These are phyloP conservation scores for zebrafish (Danio rerio) DNA, from an alignment of 2,113 vertebrate species.

Conservation along the genomic window DNA sequence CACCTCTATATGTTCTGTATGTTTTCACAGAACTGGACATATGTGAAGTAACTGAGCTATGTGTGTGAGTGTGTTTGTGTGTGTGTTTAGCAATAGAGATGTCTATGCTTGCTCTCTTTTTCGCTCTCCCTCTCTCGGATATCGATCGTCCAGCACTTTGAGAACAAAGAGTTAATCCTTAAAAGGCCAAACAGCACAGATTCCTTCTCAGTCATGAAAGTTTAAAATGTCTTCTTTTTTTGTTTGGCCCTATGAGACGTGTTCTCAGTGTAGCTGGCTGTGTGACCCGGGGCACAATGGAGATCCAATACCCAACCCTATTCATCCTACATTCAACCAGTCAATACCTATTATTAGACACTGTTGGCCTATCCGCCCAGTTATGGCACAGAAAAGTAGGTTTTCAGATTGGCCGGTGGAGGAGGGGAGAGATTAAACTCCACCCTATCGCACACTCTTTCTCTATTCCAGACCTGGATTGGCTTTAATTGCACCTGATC, in stretches of 20 bases:
- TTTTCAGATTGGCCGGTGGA: conserved; percentile 68
- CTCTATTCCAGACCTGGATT: conserved; percentile 33
- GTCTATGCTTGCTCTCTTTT: conserved; percentile 66
- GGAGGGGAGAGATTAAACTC: conserved; percentile 43
- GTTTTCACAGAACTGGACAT: conserved; percentile 32
- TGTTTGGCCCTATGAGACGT: conserved; percentile 70
- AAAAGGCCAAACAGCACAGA: conserved; percentile 78
- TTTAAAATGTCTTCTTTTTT: conserved; percentile 80
- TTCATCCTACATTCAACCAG: conserved; percentile 83
- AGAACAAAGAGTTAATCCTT: conserved; percentile 80
- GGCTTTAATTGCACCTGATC: conserved; percentile 49
- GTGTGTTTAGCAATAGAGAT: conserved; percentile 60
- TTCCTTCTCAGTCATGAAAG: conserved; percentile 79
- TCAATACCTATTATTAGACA: conserved; percentile 85
- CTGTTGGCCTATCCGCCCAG: conserved; percentile 80
- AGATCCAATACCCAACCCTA: conserved; percentile 81
- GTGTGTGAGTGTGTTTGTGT: conserved; percentile 23
- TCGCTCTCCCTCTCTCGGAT: conserved; percentile 71
- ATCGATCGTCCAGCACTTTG: conserved; percentile 77
- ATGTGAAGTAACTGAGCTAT: conserved; percentile 19
- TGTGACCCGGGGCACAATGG: conserved; percentile 78
- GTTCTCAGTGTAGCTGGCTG: conserved; percentile 69
- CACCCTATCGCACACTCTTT: conserved; percentile 13
- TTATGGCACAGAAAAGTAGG: conserved; percentile 80
- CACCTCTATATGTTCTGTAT: neutral